Conservation (phyloP, 2,797 vertebrate species). For the Smutsia temminckii region DNA sequence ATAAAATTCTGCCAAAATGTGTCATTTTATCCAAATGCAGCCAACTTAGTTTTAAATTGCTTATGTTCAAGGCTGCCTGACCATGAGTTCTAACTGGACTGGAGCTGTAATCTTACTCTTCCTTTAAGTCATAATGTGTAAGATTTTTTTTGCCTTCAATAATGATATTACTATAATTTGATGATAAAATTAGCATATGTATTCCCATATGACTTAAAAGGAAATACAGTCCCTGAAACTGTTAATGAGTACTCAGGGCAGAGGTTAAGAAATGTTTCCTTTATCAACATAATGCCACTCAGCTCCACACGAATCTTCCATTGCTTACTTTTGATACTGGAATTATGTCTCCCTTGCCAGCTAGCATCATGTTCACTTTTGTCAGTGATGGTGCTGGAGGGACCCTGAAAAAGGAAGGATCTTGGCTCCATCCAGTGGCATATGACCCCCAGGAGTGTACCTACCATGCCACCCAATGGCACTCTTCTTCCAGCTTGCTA, state of each 20-base stretch:
- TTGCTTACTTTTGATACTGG: neutral
- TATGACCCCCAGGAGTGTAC: neutral
- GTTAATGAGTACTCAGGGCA: neutral
- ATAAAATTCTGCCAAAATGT: conserved; percentile 51
- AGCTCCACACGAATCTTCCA: neutral
- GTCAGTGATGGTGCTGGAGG: neutral
- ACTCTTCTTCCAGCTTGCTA: neutral
- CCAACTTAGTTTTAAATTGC: conserved; percentile 30
- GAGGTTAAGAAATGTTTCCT: neutral
- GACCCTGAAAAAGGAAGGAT: neutral
- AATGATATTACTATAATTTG: neutral
- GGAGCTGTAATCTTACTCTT: neutral
- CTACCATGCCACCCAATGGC: too few species aligned
- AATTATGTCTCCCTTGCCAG: neutral
- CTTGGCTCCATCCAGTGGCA: neutral
- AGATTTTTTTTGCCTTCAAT: neutral
- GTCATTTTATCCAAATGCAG: conserved; percentile 20
- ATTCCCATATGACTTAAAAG: neutral
- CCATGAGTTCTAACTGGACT: neutral
- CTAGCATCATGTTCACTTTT: neutral
- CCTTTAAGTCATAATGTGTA: neutral
- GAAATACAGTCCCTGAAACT: conserved; percentile 4
- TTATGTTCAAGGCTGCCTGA: neutral
- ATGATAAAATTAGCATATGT: neutral
- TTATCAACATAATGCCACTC: neutral